Conservation (phyloP, 2,888 invertebrate species). For the Helobdella robusta region DNA sequence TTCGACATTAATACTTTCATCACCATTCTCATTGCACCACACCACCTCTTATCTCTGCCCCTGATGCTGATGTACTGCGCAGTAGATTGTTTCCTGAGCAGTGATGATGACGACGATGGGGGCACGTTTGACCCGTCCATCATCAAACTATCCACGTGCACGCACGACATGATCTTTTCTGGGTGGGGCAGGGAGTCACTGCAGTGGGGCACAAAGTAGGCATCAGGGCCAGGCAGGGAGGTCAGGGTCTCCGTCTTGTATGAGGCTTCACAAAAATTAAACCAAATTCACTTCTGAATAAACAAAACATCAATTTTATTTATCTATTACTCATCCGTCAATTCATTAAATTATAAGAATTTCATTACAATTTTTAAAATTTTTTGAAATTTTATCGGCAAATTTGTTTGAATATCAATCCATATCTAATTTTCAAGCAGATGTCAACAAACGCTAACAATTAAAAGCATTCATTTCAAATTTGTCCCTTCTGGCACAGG, state of each 20-base stretch:
- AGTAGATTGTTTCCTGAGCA: too few relatives aligned
- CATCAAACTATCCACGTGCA: slow-evolving; percentile 30
- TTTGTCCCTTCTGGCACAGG: slow-evolving; percentile 24
- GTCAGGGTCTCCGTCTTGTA: slow-evolving; percentile 6
- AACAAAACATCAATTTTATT: not conserved
- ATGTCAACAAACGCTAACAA: not conserved
- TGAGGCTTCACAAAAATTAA: not conserved
- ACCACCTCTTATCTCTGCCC: slow-evolving; percentile 13
- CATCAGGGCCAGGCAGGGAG: slow-evolving; percentile 15
- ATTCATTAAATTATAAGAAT: not conserved
- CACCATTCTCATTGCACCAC: too few relatives aligned
- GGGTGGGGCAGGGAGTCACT: slow-evolving; percentile 14
- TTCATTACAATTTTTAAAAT: too few relatives aligned
- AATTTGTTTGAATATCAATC: not conserved
- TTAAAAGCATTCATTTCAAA: slow-evolving; percentile 19
- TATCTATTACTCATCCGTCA: not conserved
- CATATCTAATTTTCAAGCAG: not conserved
- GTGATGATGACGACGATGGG: not conserved
- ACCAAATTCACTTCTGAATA: not conserved
- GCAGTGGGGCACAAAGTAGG: not conserved
- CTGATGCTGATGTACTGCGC: slow-evolving; percentile 32
- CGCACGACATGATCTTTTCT: slow-evolving; percentile 33
- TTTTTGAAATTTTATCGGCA: too few relatives aligned
- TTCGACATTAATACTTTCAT: too few relatives aligned
- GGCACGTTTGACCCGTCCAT: slow-evolving; percentile 16